Base-by-base conservation (phyloP, 2,113 vertebrate genomes). In the Xyliphius kryptos region DNA sequence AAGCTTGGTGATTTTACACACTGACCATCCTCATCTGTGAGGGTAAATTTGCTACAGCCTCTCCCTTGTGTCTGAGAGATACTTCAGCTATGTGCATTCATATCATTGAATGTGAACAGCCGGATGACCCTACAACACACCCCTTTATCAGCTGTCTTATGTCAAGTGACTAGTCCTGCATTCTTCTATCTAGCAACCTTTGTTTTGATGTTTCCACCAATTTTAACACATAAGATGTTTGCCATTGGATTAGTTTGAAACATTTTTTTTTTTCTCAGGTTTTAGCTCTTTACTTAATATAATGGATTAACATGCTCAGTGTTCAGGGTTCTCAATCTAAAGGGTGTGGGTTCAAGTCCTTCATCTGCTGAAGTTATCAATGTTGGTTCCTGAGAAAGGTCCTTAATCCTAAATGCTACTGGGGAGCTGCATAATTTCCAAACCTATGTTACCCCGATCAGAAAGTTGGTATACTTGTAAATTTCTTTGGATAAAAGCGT, bases 21-120 rank as follows among this genome's bases (percentile, higher is more conserved):
- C 37, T 51, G 51, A 60, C 22, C 22, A 16, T 69, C 19, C 61
- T 56, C 70, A 72, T 47, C 61, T 69, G 71, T 20, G 52, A 38
- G 51, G 57, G 52, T 69, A 69, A 69, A 66, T 57, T 51, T 66
- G 49, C 61, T 41, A 44, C 56, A 20, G 58, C 61, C 63, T 59
- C 66, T 53, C 56, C 56, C 56, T 16, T 8, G 10, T 21, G 21
- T 26, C n/a, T 46, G 53, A 66, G 36, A 32, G 56, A n/a, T 48
- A 58, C 44, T 36, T 58, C 51, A 66, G 38, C 47, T 66, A 59
- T 59, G 64, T 9, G 53, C 44, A 22, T 37, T 48, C 16, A 21
- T 16, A 9, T n/a, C 17, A 3, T 43, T 9, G 9, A 2, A 50
- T 15, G 6, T 6, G 21, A 51, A 32, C 44, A 66, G 63, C 44